Evolutionary conservation across 2,797 vertebrate genomes (phyloP).

Genomic region (Meriones psammophilus): DNA sequence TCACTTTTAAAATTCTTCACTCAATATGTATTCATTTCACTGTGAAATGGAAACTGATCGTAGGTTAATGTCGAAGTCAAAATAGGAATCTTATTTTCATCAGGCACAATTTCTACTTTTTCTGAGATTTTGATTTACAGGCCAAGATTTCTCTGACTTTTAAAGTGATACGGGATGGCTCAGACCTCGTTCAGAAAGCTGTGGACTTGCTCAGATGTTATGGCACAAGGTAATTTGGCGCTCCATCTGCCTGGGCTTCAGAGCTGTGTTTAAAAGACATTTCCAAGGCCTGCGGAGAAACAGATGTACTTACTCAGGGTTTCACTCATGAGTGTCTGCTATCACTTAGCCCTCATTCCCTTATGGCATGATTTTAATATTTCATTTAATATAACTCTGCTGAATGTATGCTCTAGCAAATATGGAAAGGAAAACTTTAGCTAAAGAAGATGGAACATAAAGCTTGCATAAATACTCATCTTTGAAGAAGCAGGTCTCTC

Average conservation of each 20-base stretch:
- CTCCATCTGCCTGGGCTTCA: conserved; percentile 62
- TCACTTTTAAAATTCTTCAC: conserved; percentile 73
- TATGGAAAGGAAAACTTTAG: conserved; percentile 67
- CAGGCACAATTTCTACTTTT: conserved; percentile 73
- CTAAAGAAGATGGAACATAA: conserved; percentile 62
- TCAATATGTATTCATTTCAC: conserved; percentile 78
- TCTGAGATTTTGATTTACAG: conserved; percentile 67
- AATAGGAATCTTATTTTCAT: conserved; percentile 77
- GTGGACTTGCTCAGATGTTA: conserved; percentile 64
- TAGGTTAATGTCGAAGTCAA: conserved; percentile 75
- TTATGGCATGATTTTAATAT: conserved; percentile 78
- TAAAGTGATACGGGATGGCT: background rate
- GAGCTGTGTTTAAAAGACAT: conserved; percentile 75
- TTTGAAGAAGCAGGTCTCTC: conserved; percentile 33
- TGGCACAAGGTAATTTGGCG: conserved; percentile 68
- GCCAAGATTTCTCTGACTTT: conserved; percentile 47
- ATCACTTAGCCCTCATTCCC: conserved; percentile 71
- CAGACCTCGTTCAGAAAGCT: conserved; percentile 53
- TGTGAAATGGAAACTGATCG: conserved; percentile 72
- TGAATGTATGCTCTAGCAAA: conserved; percentile 69
- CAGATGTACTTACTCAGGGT: conserved; percentile 78
- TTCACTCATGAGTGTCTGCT: conserved; percentile 72
- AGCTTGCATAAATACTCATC: conserved; percentile 13
- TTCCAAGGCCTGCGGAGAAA: conserved; percentile 62
- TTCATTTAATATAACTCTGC: conserved; percentile 79